Base-by-base conservation (phyloP, 2,113 vertebrate genomes). In the Pomatorhinus ruficollis region DNA sequence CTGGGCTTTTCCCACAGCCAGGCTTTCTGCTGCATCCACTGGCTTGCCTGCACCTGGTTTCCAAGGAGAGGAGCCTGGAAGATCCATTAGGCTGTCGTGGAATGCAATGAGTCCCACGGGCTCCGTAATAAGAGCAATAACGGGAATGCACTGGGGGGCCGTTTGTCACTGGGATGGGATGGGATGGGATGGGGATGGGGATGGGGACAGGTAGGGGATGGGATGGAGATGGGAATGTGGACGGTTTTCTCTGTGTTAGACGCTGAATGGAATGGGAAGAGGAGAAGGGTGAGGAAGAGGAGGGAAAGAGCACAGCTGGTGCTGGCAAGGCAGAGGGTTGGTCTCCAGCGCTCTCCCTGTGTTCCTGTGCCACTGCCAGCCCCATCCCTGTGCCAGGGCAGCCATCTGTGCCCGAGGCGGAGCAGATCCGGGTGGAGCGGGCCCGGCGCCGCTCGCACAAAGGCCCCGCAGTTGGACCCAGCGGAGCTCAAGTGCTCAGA, bases 1-100 rank as follows among this genome's bases (percentile, higher is more conserved):
- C 45, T 25, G 85, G 80, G 92, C 80, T 83, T 68, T 94, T 96
- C 96, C 89, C 96, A 96, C 83, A 92, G 80, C 92, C 83, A 17
- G 65, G 56, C 16, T 68, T 68, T 64, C 60, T 80, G 71, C 60
- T 0, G 5, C 83, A 37, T 83, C 90, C 94, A 71, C 79, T 12
- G 30, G 3, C 90, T 21, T 1, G 5, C 39, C 89, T 56, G 88
- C 93, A 95, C 87, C 96, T 96, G 93, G 94, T 83, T 93, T 94
- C 85, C 68, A 53, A 2, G 37, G 53, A 93, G 86, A 89, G 74
- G 83, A 86, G 87, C 92, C 96, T 97, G 96, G 95, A 95, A 89
- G 95, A 97, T 90, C 88, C 96, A 94, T 96, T 71, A 96, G 79
- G 39, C 90, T 13, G 39, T 64, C 15, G 20, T 74, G 96, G 89